Evolutionary conservation across 2,797 vertebrate species (phyloP).

Genomic region (Peromyscus nudipes): DNA sequence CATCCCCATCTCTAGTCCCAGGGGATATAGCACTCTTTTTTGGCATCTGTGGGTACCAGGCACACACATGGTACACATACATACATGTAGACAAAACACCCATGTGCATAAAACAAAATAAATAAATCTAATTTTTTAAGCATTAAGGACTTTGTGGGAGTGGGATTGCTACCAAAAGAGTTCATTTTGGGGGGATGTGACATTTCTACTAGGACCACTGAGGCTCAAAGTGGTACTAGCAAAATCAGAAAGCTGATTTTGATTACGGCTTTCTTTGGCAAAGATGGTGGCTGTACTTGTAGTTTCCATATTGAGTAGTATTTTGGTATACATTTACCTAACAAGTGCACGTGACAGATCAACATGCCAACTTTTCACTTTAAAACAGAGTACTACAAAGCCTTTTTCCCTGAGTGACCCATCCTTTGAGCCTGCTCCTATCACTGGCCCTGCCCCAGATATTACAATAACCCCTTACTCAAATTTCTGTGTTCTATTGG

Average conservation of each 20-base stretch:
- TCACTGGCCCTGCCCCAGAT: background rate
- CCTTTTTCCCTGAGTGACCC: background rate
- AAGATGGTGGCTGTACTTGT: background rate
- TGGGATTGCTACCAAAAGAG: background rate
- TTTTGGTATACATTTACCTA: background rate
- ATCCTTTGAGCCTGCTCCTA: background rate
- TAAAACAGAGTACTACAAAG: background rate
- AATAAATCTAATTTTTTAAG: background rate
- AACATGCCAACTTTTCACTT: background rate
- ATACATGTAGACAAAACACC: background rate
- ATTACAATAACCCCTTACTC: background rate
- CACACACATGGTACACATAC: background rate
- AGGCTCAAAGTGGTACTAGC: background rate
- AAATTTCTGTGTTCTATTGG: background rate
- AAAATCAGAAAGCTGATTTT: background rate
- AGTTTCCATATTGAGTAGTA: background rate
- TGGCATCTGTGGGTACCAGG: background rate
- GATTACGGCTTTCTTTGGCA: background rate
- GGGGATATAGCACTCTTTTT: background rate
- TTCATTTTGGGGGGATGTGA: background rate
- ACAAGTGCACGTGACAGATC: background rate
- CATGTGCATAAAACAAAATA: background rate
- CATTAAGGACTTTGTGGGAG: background rate
- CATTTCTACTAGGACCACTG: background rate
- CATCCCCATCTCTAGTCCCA: background rate